phyloP scores from a whole-genome alignment of 1,140 invertebrate genomes.

The Heliconius hewitsoni region DNA sequence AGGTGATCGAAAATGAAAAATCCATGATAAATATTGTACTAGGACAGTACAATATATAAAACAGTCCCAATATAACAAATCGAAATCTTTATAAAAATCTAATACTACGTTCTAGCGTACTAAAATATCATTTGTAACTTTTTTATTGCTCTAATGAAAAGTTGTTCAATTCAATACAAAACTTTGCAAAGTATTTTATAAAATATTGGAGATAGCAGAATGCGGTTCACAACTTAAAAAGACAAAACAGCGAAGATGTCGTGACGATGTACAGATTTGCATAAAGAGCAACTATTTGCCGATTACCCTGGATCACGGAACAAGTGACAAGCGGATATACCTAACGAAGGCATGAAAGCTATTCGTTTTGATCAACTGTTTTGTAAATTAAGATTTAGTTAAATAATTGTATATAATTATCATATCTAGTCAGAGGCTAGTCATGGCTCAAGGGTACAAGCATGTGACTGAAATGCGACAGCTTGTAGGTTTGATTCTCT shows the following conservation, averaged over 20 bases:
- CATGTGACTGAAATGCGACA: no score
- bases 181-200: constrained; percentile 30
- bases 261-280: constrained; percentile 67
- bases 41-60: no score
- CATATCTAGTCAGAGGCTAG: no score
- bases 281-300: constrained; percentile 72
- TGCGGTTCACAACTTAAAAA: constrained; percentile 57
- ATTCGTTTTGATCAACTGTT: not conserved
- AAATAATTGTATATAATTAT: not conserved
- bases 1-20: no score
- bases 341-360: not conserved
- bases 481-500: no score
- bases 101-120: not conserved
- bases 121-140: constrained; percentile 19
- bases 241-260: constrained; percentile 64
- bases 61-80: no score
- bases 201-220: constrained; percentile 45
- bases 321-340: constrained; percentile 38
- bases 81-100: not conserved
- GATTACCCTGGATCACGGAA: constrained; percentile 46
- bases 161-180: constrained; percentile 24
- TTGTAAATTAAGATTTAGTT: not conserved
- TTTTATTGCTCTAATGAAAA: constrained; percentile 32
- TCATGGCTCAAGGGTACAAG: no score
- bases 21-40: no score